Base-by-base conservation (phyloP, 1,140 invertebrate genomes). In the Calliphora vicina region DNA sequence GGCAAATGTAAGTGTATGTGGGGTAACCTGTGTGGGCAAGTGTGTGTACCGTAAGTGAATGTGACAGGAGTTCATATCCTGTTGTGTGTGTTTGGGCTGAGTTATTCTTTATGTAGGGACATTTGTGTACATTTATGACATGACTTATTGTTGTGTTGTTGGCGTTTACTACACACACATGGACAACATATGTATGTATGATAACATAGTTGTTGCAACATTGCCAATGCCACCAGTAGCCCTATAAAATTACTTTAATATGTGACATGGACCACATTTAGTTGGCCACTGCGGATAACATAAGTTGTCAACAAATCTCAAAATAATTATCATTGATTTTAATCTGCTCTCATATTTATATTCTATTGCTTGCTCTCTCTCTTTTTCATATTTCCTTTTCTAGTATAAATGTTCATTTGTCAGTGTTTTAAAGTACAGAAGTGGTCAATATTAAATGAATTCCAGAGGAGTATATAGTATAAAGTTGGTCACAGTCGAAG, bases 241-340 rank as follows among this genome's bases (percentile, higher is more conserved):
- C 74, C 12, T 43, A 78, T 8, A 15, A 78, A 43, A 78, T 78
- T 45, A 78, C 74, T 78, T 78, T 78, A 78, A 45, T 78, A 43
- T 78, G 74, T 78, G 74, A 45, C 74, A 78, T 45, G 74, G 5
- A 45, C 74, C 74, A 78, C 35, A 45, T 43, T 78, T 25, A 43
- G 13, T 42, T 78, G 74, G 74, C 42, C 74, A 78, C 35, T 78
- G 74, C 74, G 74, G 74, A 78, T 78, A 78, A 43, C 42, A 78
- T 20, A 78, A 43, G 74, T 78, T 78, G 74, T 78, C 74, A 78
- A 78, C 74, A 78, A 78, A 78, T 78, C 74, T 78, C 29, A 78
- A 78, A 78, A 78, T 78, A 45, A 78, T 78, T 43, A 78, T 78
- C 74, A 78, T 78, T 78, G 74, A 43, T 78, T 78, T 78, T 45